These are phyloP conservation scores for Dolichopus griseipennis DNA, from an alignment of 2,888 invertebrate species.

Conservation along the genomic window DNA sequence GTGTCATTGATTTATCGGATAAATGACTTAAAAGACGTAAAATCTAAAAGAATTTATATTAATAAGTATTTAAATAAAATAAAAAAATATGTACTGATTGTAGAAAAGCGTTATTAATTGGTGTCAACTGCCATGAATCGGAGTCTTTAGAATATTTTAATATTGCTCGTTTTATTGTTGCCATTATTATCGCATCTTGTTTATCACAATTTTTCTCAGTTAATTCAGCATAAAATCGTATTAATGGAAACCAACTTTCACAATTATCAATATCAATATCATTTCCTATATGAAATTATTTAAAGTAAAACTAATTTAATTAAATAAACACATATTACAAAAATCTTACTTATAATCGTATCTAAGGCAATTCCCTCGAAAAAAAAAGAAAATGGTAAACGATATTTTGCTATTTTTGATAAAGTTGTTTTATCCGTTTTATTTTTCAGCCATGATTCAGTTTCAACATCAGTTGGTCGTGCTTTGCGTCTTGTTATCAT, in stretches of 20 bases:
- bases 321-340: slow-evolving; percentile 25
- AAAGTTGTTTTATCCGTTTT: slow-evolving; percentile 37
- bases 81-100: slow-evolving; percentile 32
- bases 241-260: slow-evolving; percentile 41
- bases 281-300: slow-evolving; percentile 27
- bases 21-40: slow-evolving; percentile 36
- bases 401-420: slow-evolving; percentile 42
- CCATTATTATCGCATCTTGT: slow-evolving; percentile 40
- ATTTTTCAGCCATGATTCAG: slow-evolving; percentile 39
- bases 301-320: slow-evolving; percentile 22
- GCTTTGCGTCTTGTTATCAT: slow-evolving; percentile 36
- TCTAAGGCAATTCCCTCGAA: not conserved
- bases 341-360: not conserved
- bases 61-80: slow-evolving; percentile 11
- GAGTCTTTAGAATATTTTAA: slow-evolving; percentile 35
- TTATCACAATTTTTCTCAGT: slow-evolving; percentile 32
- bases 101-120: slow-evolving; percentile 42
- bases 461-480: slow-evolving; percentile 38
- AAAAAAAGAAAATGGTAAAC: slow-evolving; percentile 36
- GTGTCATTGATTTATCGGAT: slow-evolving; percentile 32
- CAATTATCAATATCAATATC: slow-evolving; percentile 42
- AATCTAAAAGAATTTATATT: slow-evolving; percentile 26
- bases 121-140: slow-evolving; percentile 38
- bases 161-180: slow-evolving; percentile 41
- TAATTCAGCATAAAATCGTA: slow-evolving; percentile 35